Percentiles rank a stretch among this genome's conserved stretches.
phyloP scores from a whole-genome alignment of 2,888 invertebrate genomes.

The Leucozona laternaria region DNA sequence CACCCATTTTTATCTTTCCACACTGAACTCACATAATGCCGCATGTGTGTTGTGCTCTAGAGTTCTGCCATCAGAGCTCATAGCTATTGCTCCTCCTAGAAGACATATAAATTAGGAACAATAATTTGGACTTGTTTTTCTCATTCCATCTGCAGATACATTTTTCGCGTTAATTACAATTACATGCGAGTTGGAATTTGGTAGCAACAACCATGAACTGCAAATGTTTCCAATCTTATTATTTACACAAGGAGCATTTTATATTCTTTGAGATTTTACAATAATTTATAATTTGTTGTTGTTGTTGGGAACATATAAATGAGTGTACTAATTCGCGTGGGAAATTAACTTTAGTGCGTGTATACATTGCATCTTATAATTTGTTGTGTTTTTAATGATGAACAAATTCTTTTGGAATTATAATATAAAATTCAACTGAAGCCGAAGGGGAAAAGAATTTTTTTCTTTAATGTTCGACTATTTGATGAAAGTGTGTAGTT shows the following conservation, averaged over 20 bases:
- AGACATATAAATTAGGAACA: not conserved
- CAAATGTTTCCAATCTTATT: constrained; percentile 8
- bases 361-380: constrained; percentile 10
- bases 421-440: not conserved
- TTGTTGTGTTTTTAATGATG: constrained; percentile 30
- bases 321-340: constrained; percentile 50
- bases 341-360: constrained; percentile 34
- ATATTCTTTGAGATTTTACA: not conserved
- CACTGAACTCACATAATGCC: not conserved
- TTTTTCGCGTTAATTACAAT: not conserved
- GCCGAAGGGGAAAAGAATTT: not conserved
- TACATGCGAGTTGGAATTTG: not conserved
- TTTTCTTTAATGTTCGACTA: not conserved
- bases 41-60: not conserved
- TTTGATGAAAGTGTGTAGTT: not conserved
- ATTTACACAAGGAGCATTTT: constrained; percentile 10
- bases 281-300: not conserved
- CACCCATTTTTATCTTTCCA: not conserved
- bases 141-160: not conserved
- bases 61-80: too few species aligned
- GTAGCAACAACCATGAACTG: not conserved
- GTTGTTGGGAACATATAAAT: constrained; percentile 3
- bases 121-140: not conserved
- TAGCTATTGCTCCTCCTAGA: not conserved
- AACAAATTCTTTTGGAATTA: not conserved